Conservation (phyloP, 1,140 invertebrate species). For the Augochlora pura region DNA sequence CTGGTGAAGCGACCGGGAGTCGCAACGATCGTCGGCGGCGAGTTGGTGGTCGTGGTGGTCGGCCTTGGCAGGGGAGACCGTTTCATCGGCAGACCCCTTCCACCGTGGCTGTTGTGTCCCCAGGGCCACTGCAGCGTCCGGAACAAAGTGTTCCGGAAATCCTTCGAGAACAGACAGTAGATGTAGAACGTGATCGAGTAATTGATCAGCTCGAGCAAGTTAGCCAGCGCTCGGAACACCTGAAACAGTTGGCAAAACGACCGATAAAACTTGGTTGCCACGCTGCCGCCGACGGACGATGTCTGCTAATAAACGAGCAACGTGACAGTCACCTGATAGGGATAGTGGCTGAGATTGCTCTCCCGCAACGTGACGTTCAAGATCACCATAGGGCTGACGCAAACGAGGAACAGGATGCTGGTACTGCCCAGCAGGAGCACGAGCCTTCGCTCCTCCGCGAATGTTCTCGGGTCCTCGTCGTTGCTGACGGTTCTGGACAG, state of each 20-base stretch:
- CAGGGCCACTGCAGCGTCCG: constrained; percentile 84
- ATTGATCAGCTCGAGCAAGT: constrained; percentile 87
- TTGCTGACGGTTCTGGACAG: constrained; percentile 81
- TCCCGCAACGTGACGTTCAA: constrained; percentile 86
- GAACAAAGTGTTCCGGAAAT: constrained; percentile 86
- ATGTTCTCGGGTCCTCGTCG: constrained; percentile 84
- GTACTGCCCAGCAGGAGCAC: constrained; percentile 87
- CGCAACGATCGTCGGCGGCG: constrained; percentile 68
- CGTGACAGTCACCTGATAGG: constrained; percentile 84
- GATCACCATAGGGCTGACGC: constrained; percentile 89
- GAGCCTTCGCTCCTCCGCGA: constrained; percentile 86
- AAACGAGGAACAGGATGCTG: constrained; percentile 87
- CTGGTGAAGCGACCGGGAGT: constrained; percentile 66
- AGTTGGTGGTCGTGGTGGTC: constrained; percentile 65
- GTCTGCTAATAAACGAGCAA: neutral
- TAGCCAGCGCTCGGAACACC: constrained; percentile 87
- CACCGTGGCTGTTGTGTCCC: constrained; percentile 58
- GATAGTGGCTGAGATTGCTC: constrained; percentile 82
- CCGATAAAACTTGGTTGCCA: too few species aligned
- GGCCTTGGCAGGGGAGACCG: constrained; percentile 65
- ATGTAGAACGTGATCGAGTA: constrained; percentile 91
- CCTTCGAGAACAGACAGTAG: constrained; percentile 88
- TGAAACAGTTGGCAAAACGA: constrained; percentile 67
- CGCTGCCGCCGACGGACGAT: too few species aligned
- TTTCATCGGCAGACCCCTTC: constrained; percentile 62